Percentiles rank a stretch among this genome's conserved stretches.
These are phyloP conservation scores for Celastrina argiolus DNA, from an alignment of 2,888 invertebrate genomes.

Conservation along the genomic window DNA sequence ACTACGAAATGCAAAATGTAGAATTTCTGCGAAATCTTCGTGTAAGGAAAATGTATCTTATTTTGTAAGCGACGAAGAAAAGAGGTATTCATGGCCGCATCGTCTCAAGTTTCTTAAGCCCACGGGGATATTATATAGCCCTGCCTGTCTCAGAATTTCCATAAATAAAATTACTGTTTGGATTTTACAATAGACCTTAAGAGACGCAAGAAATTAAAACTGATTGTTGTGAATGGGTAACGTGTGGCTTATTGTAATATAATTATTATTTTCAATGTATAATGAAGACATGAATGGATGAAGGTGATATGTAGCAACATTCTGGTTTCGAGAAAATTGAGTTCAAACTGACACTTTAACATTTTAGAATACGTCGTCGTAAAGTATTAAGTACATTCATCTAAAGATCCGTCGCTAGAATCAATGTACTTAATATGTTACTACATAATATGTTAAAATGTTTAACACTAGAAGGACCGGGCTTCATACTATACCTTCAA, in stretches of 20 bases:
- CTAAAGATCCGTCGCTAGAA: too few relatives aligned
- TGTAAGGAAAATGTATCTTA: background rate
- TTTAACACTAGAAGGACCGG: too few relatives aligned
- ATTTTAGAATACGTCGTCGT: too few relatives aligned
- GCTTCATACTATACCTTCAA: too few relatives aligned
- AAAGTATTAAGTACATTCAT: too few relatives aligned
- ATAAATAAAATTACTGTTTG: background rate
- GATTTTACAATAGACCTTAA: slow-evolving; percentile 1
- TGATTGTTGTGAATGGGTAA: background rate
- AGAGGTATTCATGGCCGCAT: background rate
- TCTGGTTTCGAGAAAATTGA: too few relatives aligned
- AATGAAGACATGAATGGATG: too few relatives aligned
- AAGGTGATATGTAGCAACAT: too few relatives aligned
- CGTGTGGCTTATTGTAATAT: background rate
- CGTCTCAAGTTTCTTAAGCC: slow-evolving; percentile 5
- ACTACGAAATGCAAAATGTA: background rate
- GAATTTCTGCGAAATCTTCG: background rate
- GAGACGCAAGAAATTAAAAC: background rate
- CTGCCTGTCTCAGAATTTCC: background rate
- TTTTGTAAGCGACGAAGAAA: background rate
- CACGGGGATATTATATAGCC: background rate
- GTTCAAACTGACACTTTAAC: too few relatives aligned
- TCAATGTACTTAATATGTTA: too few relatives aligned
- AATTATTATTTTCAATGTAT: too few relatives aligned
- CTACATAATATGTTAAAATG: too few relatives aligned